phyloP scores from a whole-genome alignment of 2,113 vertebrate species.

The Gallinago jamesoni region DNA sequence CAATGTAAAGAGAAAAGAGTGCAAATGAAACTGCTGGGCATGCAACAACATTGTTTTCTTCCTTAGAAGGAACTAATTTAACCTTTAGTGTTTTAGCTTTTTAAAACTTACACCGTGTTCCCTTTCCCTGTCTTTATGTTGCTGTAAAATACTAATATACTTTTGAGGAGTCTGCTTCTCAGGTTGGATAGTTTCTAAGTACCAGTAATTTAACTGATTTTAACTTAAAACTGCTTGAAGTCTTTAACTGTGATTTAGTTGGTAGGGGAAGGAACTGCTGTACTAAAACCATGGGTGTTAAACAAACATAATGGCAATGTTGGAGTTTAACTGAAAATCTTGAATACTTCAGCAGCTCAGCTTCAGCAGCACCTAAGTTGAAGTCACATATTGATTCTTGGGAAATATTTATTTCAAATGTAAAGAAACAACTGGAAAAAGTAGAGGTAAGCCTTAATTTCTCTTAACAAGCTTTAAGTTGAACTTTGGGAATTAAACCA shows the following conservation, averaged over 20 bases:
- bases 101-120: accelerated
- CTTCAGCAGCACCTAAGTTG: background rate
- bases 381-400: constrained; percentile 57
- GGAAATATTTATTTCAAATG: constrained; percentile 60
- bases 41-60: background rate
- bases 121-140: background rate
- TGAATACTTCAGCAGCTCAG: constrained; percentile 36
- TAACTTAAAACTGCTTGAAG: background rate
- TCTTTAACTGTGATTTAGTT: background rate
- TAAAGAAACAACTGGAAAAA: constrained; percentile 62
- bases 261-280: background rate
- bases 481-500: background rate
- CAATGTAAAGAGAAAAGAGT: background rate
- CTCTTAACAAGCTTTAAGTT: background rate
- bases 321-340: background rate
- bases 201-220: background rate
- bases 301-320: background rate
- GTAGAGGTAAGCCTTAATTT: constrained; percentile 58
- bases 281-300: background rate
- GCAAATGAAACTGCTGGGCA: background rate
- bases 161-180: background rate
- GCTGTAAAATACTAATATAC: background rate
- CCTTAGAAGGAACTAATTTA: background rate
- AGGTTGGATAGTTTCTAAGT: background rate
- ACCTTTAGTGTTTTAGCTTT: background rate